phyloP scores from a whole-genome alignment of 2,797 vertebrate genomes.

The Chiloscyllium punctatum region DNA sequence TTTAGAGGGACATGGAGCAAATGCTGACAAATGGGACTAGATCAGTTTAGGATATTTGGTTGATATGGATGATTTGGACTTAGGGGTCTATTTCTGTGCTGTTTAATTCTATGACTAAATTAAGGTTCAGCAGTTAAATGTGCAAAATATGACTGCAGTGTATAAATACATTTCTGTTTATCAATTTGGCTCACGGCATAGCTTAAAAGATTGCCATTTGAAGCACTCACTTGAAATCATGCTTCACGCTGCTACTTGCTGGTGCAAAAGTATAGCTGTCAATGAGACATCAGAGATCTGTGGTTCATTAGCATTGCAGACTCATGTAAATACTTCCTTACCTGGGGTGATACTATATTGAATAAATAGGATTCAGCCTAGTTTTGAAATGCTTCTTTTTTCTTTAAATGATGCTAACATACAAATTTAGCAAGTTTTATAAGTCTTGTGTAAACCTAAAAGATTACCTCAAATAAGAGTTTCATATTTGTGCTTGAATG shows the following conservation, averaged over 20 bases:
- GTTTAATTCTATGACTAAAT: too few species aligned
- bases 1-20: too few species aligned
- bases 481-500: not conserved
- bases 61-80: too few species aligned
- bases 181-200: constrained; percentile 23
- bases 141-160: not conserved
- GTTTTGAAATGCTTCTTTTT: not conserved
- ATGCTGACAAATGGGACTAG: too few species aligned
- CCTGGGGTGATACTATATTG: constrained; percentile 4
- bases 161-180: constrained; percentile 26
- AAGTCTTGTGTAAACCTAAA: not conserved
- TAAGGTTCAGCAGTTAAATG: constrained; percentile 5
- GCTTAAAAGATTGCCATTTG: constrained; percentile 29
- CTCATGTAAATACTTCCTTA: constrained; percentile 12
- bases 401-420: not conserved
- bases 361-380: not conserved
- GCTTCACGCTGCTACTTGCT: not conserved
- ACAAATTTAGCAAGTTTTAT: not conserved
- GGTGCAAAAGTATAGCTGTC: constrained; percentile 15
- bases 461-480: not conserved
- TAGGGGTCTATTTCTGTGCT: too few species aligned
- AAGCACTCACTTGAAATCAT: not conserved
- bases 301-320: constrained; percentile 21
- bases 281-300: constrained; percentile 31
- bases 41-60: too few species aligned